Evolutionary conservation across 2,888 invertebrate species (phyloP).

Genomic region (Megaustenia siamemsis): DNA sequence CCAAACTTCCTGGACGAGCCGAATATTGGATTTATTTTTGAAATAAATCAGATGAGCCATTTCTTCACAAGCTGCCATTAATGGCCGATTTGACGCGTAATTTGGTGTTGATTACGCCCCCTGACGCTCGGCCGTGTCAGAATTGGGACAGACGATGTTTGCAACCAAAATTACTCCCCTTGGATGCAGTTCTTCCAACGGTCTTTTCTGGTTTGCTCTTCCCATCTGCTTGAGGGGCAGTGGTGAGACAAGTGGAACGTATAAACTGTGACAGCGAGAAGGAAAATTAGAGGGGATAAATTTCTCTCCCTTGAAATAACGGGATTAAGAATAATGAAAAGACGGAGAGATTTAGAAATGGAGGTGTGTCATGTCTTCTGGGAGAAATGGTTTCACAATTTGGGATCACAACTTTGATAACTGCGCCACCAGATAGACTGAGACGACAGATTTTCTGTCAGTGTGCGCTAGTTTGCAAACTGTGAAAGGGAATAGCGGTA

Average conservation of each 20-base stretch:
- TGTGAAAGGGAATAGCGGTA: no score
- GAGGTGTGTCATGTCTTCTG: background rate
- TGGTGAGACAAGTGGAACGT: background rate
- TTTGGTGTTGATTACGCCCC: background rate
- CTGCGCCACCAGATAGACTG: no score
- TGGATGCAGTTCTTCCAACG: no score
- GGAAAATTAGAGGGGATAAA: background rate
- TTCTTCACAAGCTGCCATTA: background rate
- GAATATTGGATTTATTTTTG: background rate
- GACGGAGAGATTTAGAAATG: background rate
- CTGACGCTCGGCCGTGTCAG: no score
- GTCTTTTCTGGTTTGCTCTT: background rate
- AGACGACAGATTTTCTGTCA: no score
- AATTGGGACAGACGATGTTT: no score
- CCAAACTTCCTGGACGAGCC: background rate
- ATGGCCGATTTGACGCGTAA: background rate
- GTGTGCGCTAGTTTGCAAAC: no score
- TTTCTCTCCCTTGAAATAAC: background rate
- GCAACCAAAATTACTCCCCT: no score
- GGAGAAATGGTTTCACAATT: constrained; percentile 4
- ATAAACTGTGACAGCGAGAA: background rate
- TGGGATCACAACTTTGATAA: no score
- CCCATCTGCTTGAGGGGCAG: background rate
- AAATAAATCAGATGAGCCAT: background rate
- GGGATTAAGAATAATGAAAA: constrained; percentile 1